A percentile compares a stretch with the other conserved stretches of the same genome.
Conservation (phyloP, 2,797 vertebrate species). For the Mormyrus proboscirostris region DNA sequence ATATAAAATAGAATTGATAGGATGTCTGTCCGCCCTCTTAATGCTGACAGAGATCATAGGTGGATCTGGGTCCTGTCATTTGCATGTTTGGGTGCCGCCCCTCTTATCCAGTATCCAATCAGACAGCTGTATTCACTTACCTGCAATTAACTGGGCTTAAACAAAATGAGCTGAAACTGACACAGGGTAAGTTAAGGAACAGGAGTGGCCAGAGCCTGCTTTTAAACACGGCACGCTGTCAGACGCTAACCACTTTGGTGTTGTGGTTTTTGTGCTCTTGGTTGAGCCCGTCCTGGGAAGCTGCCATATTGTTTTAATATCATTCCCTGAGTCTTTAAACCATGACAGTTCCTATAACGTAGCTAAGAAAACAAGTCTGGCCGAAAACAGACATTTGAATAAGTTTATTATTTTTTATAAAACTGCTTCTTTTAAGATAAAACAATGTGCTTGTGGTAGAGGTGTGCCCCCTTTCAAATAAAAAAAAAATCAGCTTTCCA, state of each 20-base stretch:
- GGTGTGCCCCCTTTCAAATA: constrained; percentile 4
- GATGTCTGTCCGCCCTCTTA: background rate
- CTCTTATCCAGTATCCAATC: background rate
- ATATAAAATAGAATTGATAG: background rate
- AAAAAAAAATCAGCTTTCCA: constrained; percentile 16
- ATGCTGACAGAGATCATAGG: background rate
- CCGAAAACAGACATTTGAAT: background rate
- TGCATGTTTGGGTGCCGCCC: background rate
- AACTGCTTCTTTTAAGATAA: constrained; percentile 15
- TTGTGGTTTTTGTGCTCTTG: background rate
- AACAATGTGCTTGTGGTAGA: background rate
- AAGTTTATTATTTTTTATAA: constrained; percentile 22
- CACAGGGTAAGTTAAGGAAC: background rate
- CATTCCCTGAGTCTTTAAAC: background rate
- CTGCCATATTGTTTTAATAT: background rate
- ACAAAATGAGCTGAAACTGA: background rate
- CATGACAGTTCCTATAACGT: background rate
- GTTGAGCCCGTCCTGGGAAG: background rate
- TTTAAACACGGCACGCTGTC: background rate
- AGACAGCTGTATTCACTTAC: background rate
- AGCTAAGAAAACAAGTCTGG: background rate
- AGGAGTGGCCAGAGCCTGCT: background rate
- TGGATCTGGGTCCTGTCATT: background rate
- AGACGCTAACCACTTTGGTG: background rate
- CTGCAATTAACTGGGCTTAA: background rate